Base-by-base conservation (phyloP, 2,888 invertebrate species). In the Crocallis elinguaria region DNA sequence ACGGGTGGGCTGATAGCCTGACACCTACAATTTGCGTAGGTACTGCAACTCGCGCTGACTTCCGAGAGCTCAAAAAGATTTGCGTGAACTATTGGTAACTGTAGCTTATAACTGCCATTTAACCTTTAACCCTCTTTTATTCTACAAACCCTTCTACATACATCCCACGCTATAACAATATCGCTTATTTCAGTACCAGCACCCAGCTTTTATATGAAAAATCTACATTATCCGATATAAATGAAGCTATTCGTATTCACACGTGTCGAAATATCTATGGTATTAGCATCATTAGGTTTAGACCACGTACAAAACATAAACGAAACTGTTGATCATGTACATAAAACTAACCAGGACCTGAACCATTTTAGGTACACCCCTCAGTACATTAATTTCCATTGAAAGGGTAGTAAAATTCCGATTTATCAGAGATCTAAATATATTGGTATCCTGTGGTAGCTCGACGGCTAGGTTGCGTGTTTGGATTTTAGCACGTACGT, bases 391-490 rank as follows among this genome's bases (percentile, higher is more conserved):
- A 21, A 38, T 43, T 48, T 43, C 38, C 25, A 38, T 43, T 35
- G 38, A 43, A 49, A 54, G 9, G 16, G 48, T 38, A 39, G 37
- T 48, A 52, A 49, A 35, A 30, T 44, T 37, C 12, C 45, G 54
- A 42, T 53, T 23, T 57, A 51, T 58, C 43, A 45, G 44, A 50
- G 60, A 17, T 61, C 62, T 44, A 52, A 39, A 41, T 57, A 56
- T 39, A 49, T 54, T 61, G 53, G 55, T 25, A 16, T 37, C 42
- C 45, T 55, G 58, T 57, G 17, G 43, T 30, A 32, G 11, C 32
- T 29, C 51, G 33, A 19, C 29, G 38, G 43, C 27, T 16, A 46
- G 57, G 60, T 64, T 57, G 68, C 69, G 69, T 70, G 68, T 59
- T 64, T 55, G 56, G 48, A 42, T 43, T 62, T 60, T 51, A 61